phyloP scores from a whole-genome alignment of 2,888 invertebrate species.

The Spilarctia lutea region DNA sequence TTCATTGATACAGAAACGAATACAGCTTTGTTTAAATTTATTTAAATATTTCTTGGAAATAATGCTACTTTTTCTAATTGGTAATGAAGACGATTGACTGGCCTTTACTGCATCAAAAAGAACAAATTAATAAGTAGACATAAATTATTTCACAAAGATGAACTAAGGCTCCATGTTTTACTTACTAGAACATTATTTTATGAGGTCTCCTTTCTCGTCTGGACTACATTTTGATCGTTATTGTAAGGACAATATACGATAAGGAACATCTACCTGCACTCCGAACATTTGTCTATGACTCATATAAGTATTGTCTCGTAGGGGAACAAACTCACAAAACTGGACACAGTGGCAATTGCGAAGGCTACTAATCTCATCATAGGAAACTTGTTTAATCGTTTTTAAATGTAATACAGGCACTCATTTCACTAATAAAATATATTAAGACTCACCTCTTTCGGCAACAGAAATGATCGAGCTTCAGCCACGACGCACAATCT shows the following conservation, averaged over 20 bases:
- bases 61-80: too few species aligned
- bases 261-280: neutral
- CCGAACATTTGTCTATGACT: neutral
- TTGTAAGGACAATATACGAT: neutral
- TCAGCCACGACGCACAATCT: constrained; percentile 23
- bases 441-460: constrained; percentile 1
- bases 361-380: neutral
- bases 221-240: neutral
- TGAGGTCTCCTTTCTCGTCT: neutral
- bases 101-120: too few species aligned
- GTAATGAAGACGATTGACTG: too few species aligned
- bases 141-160: too few species aligned
- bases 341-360: neutral
- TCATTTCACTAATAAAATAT: neutral
- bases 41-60: too few species aligned
- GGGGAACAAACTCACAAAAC: neutral
- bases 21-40: neutral
- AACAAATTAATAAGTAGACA: too few species aligned
- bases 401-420: neutral
- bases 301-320: neutral
- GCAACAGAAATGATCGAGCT: constrained; percentile 6
- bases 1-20: neutral
- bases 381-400: neutral
- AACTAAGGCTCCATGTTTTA: neutral
- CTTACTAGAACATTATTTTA: neutral